Evolutionary conservation across 2,888 invertebrate species (phyloP), one percentile per base, ranked within the genome.

Genomic region (Dexiosoma caninum): DNA sequence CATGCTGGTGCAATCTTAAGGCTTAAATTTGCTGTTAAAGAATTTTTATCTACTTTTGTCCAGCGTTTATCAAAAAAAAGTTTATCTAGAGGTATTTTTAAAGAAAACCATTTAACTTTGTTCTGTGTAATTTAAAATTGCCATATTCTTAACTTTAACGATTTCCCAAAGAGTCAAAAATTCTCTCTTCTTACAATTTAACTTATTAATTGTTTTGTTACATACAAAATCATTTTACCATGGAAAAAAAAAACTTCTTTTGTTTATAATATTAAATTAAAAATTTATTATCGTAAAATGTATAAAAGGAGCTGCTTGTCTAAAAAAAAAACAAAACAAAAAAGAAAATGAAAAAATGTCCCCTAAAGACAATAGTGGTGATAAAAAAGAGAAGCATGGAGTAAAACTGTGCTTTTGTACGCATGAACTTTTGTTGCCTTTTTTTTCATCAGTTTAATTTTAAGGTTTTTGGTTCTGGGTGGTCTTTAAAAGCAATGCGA

Each of bases 201-300:
- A 35, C 14, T 35, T 37, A 37, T 57, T 57, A 57, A 57, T n/a
- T 35, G 21, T 37, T 57, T 53, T 42, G 6, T 37, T 51, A 21
- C n/a, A 2, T 4, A 8, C 35, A 57, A 21, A n/a, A 19, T 14
- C 27, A 21, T 19, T 35, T n/a, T 55, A 2, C 5, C 1, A 1
- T 21, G 1, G 6, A n/a, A n/a, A 12, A 42, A 35, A 55, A 37
- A 57, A 7, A 37, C 10, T 59, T 42, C 51, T 30, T 35, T 35
- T 23, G 23, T 51, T 37, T 42, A 30, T 16, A 23, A 55, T 55
- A 55, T 67, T 67, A 67, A 67, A 67, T 67, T 67, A 67, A 67
- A 67, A 67, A 53, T 55, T 67, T 51, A 67, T 67, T 67, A 67
- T 49, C 64, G 37, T 37, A 64, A 64, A 64, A 30, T 67, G 19